These are phyloP conservation scores for Eubasilissa regina DNA, from an alignment of 1,140 invertebrate species.

Conservation along the genomic window DNA sequence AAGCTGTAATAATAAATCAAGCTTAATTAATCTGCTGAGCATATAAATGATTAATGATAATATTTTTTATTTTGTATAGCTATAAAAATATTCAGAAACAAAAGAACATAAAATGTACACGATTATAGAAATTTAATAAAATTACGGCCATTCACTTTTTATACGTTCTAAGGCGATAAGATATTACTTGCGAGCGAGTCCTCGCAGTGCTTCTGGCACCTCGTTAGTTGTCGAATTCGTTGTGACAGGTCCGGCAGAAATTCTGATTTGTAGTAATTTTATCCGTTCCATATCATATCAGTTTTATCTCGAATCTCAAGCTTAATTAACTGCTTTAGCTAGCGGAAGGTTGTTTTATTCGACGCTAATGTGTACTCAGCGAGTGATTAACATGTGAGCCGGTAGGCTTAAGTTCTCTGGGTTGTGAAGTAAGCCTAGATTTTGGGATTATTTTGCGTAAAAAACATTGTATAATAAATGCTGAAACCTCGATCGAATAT, in stretches of 20 bases:
- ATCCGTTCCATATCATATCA: not conserved
- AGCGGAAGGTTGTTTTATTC: slow-evolving; percentile 6
- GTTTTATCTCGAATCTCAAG: slow-evolving; percentile 13
- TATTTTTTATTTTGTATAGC: too few species aligned
- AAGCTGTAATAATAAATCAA: too few species aligned
- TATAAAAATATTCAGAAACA: too few species aligned
- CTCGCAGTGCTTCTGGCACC: too few species aligned
- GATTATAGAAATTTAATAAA: too few species aligned
- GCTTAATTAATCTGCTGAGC: too few species aligned
- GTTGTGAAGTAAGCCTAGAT: slow-evolving; percentile 21
- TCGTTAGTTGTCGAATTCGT: not conserved
- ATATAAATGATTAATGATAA: too few species aligned
- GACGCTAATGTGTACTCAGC: slow-evolving; percentile 27
- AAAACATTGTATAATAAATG: slow-evolving; percentile 23
- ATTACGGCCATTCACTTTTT: too few species aligned
- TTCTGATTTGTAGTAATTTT: not conserved
- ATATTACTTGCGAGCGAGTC: too few species aligned
- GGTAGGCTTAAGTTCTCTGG: slow-evolving; percentile 12
- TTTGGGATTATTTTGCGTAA: not conserved
- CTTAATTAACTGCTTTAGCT: slow-evolving; percentile 15
- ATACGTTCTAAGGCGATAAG: too few species aligned
- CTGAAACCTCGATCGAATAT: slow-evolving; percentile 12
- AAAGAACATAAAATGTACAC: too few species aligned
- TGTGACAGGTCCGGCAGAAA: slow-evolving; percentile 33
- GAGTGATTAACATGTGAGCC: slow-evolving; percentile 42